Percentiles rank a stretch among this genome's conserved stretches.
Conservation (phyloP, 2,888 invertebrate genomes). For the Tiliacea aurago region DNA sequence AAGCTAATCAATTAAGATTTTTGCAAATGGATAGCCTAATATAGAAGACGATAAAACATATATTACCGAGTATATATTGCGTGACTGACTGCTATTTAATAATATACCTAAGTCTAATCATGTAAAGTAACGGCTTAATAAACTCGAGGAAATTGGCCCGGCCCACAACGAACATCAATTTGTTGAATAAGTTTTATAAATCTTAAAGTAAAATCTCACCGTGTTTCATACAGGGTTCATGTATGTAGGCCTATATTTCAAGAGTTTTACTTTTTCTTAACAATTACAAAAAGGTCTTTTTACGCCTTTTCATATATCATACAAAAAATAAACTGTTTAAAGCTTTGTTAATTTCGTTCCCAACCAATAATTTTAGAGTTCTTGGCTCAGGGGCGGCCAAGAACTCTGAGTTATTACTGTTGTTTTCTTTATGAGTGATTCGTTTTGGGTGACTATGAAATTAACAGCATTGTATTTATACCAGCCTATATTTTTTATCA, state of each 20-base stretch:
- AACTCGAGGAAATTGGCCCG: conserved; percentile 73
- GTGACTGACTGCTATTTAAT: conserved; percentile 71
- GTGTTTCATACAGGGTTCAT: background rate
- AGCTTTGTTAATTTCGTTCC: too few relatives aligned
- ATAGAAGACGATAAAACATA: background rate
- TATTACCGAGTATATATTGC: conserved; percentile 53
- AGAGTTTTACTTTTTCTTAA: background rate
- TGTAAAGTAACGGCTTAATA: conserved; percentile 70
- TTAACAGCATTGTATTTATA: background rate
- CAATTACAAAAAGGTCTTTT: background rate
- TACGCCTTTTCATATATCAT: background rate
- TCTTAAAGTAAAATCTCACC: background rate
- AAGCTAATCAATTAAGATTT: background rate
- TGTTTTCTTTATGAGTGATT: background rate
- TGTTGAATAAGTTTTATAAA: conserved; percentile 10
- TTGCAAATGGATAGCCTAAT: background rate
- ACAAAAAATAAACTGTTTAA: too few relatives aligned
- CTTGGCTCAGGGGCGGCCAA: too few relatives aligned
- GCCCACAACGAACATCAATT: conserved; percentile 49
- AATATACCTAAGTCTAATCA: conserved; percentile 66
- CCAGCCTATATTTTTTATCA: too few relatives aligned
- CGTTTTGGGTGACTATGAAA: background rate
- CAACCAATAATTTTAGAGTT: too few relatives aligned
- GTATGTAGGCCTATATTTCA: background rate
- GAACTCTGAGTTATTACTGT: background rate